A percentile compares a stretch with the other conserved stretches of the same genome.
These are phyloP conservation scores for Poeciliopsis turneri DNA, from an alignment of 2,797 vertebrate species.

Conservation along the genomic window DNA sequence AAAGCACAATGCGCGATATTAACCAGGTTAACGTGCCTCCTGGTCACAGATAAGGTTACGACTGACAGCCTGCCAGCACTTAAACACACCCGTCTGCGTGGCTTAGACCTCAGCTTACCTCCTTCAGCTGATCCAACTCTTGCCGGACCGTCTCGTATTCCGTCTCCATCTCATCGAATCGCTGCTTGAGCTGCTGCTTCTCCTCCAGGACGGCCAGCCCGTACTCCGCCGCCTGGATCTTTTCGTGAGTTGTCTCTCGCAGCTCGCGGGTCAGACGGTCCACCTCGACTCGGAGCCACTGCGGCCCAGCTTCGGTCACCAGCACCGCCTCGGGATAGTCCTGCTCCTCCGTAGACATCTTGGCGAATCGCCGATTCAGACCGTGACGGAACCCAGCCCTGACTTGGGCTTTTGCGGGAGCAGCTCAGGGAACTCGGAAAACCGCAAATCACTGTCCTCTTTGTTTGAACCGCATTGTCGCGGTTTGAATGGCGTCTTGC, in stretches of 20 bases:
- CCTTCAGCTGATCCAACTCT: conserved; percentile 94
- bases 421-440: conserved; percentile 40
- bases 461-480: conserved; percentile 71
- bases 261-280: conserved; percentile 91
- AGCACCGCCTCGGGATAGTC: conserved; percentile 86
- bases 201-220: conserved; percentile 96
- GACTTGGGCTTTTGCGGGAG: conserved; percentile 21
- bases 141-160: conserved; percentile 90
- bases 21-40: background rate
- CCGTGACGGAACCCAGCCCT: conserved; percentile 76
- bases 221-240: conserved; percentile 98
- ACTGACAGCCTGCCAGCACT: background rate
- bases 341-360: conserved; percentile 87
- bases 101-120: conserved; percentile 79
- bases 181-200: conserved; percentile 94
- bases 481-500: conserved; percentile 21
- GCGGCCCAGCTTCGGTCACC: conserved; percentile 87
- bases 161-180: conserved; percentile 92
- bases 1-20: background rate
- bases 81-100: conserved; percentile 21
- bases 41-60: background rate
- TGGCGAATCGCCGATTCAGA: conserved; percentile 63
- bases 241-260: conserved; percentile 92
- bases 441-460: conserved; percentile 66
- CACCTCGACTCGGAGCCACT: conserved; percentile 89